phyloP scores from a whole-genome alignment of 2,797 vertebrate genomes.

The Allochrocebus solatus region DNA sequence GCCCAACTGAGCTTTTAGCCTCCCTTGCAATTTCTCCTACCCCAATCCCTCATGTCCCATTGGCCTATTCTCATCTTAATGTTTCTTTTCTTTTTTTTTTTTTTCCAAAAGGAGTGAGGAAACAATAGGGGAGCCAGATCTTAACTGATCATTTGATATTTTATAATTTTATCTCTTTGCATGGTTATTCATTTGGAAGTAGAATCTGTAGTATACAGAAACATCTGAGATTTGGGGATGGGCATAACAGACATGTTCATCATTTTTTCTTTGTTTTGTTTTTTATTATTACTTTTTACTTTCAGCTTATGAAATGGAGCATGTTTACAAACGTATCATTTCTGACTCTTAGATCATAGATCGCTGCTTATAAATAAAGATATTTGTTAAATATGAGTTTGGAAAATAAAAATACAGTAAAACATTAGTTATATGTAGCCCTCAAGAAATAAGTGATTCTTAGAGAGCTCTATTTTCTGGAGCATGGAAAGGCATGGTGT shows the following conservation, averaged over 20 bases:
- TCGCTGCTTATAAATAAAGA: slow-evolving; percentile 30
- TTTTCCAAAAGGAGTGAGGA: background rate
- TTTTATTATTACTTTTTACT: slow-evolving; percentile 38
- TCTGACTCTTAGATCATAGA: background rate
- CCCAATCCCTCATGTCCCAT: background rate
- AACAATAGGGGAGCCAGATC: background rate
- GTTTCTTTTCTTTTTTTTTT: background rate
- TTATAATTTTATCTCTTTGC: slow-evolving; percentile 17
- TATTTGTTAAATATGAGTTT: slow-evolving; percentile 6
- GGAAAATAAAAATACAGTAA: slow-evolving; percentile 50
- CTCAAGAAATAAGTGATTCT: background rate
- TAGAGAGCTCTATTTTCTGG: background rate
- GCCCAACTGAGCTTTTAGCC: background rate
- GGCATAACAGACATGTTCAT: background rate
- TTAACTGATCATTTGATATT: slow-evolving; percentile 40
- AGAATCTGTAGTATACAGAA: background rate
- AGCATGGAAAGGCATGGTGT: background rate
- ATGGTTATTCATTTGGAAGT: slow-evolving; percentile 46
- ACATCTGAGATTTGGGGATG: background rate
- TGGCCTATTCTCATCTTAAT: slow-evolving; percentile 15
- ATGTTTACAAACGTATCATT: slow-evolving; percentile 30
- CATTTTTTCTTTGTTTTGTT: background rate
- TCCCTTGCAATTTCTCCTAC: background rate
- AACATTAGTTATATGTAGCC: background rate
- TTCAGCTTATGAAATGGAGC: background rate